Base-by-base conservation (phyloP, 2,797 vertebrate genomes). In the Kryptopterus vitreolus region DNA sequence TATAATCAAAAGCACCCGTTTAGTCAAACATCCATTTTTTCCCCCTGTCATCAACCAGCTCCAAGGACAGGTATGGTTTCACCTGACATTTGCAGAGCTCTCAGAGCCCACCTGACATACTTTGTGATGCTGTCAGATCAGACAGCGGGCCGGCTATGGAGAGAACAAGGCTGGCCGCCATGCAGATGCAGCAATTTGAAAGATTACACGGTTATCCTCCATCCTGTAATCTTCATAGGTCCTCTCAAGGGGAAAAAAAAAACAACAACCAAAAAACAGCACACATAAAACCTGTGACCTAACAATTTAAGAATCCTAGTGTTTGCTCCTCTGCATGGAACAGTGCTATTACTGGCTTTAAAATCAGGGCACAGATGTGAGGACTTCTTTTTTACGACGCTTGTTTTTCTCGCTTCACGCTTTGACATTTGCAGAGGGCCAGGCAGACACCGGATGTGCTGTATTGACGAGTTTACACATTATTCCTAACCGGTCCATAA, bases 301-400 rank as follows among this genome's bases (percentile, higher is more conserved):
- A 87, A 89, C 89, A 92, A 90, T 90, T 90, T 90, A 77, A 88
- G 85, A 88, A 81, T 89, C 88, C 87, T 84, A 87, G 83, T 89
- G 90, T 89, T 86, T 73, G 59, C 86, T 78, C 76, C 78, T 82
- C 80, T 83, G 79, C 78, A 66, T 84, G 86, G 86, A 83, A 86
- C 77, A 81, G 88, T 87, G 82, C 88, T 90, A 86, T 91, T 89
- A 91, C 87, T 86, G 86, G 80, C 87, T 90, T 91, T 90, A 90
- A 89, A 82, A 88, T 89, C 83, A 77, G 81, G 18, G 83, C 75
- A 73, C 90, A 91, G 89, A 89, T 91, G 91, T 91, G 89, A 85
- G 71, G 66, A 83, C 72, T 73, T 81, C 81, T 88, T 90, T 88
- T 90, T 90, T 90, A 89, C 88, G 85, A 88, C 81, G 71, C 80